Evolutionary conservation across 2,888 invertebrate genomes (phyloP).

Genomic region (Argyra leucocephala): DNA sequence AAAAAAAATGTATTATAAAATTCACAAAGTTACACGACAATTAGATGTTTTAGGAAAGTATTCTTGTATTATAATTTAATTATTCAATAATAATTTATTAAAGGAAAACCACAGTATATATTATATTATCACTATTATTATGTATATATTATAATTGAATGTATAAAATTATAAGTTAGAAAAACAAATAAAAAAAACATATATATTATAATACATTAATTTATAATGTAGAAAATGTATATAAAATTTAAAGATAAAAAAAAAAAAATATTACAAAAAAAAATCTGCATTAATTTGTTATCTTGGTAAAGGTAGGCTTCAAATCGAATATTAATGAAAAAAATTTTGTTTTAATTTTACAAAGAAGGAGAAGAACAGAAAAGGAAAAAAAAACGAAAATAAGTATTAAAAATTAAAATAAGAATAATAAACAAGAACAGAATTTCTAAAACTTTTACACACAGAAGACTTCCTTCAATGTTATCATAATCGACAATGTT

Average conservation of each 20-base stretch:
- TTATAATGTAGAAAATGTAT: too few species aligned
- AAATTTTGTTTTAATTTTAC: too few species aligned
- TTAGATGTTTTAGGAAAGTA: slow-evolving; percentile 7
- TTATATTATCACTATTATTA: background rate
- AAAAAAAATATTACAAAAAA: too few species aligned
- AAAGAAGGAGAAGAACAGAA: background rate
- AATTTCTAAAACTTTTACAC: background rate
- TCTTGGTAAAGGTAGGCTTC: too few species aligned
- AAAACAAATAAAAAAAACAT: too few species aligned
- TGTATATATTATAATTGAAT: background rate
- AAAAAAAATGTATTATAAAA: background rate
- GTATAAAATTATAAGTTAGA: background rate
- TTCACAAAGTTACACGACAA: slow-evolving; percentile 10
- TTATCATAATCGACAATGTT: background rate
- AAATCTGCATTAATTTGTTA: too few species aligned
- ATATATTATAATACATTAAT: too few species aligned
- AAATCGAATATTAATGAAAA: too few species aligned
- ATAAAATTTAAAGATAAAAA: too few species aligned
- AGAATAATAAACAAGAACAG: background rate
- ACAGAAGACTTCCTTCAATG: background rate
- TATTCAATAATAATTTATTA: background rate
- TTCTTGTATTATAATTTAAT: background rate
- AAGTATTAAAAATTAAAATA: background rate
- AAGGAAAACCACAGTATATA: background rate
- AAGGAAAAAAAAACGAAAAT: background rate